Base-by-base conservation (phyloP, 2,113 vertebrate species). In the Saguinus imperator region DNA sequence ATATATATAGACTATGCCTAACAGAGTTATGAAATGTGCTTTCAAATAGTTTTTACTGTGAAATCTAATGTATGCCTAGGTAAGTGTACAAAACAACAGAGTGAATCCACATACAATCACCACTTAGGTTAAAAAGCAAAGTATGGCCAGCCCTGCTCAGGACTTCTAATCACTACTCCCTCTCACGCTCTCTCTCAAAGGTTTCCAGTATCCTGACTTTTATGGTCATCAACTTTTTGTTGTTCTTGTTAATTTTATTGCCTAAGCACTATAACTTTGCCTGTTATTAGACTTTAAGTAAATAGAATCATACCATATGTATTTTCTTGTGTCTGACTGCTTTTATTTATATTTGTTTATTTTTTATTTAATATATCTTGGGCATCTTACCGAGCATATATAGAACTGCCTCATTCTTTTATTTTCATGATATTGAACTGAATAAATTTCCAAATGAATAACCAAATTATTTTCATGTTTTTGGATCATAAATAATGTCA, bases 281-380 rank as follows among this genome's bases (percentile, higher is more conserved):
- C 23, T 48, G 18, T 77, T 83, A 92, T 79, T 89, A 87, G 11
- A 70, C 72, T 93, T 87, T 95, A 82, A 93, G 37, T 40, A 73
- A 73, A 58, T 86, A 48, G 35, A 87, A 58, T 64, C 43, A 55
- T 35, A 55, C 5, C 35, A 80, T 11, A 83, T n/a, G 8, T 83
- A 68, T 86, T 92, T 73, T 92, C 82, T 52, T 94, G 11, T 18
- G 18, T 75, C 86, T 84, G 45, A 13, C 20, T 91, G 76, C 84
- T 88, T 92, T 89, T 70, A 85, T 72, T 94, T 81, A 40, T 23
- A 57, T 91, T 85, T 75, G 61, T 48, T 88, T 72, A 81, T 93
- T 95, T 95, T 87, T 72, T 72, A 45, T 7, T 96, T 91, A 95
- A 80, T 37, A 76, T 3, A 93, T 88, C 20, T 88, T 70, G 48